A percentile compares a stretch with the other conserved stretches of the same genome.
Conservation (phyloP, 2,888 invertebrate species). For the Clistopyga incitator region DNA sequence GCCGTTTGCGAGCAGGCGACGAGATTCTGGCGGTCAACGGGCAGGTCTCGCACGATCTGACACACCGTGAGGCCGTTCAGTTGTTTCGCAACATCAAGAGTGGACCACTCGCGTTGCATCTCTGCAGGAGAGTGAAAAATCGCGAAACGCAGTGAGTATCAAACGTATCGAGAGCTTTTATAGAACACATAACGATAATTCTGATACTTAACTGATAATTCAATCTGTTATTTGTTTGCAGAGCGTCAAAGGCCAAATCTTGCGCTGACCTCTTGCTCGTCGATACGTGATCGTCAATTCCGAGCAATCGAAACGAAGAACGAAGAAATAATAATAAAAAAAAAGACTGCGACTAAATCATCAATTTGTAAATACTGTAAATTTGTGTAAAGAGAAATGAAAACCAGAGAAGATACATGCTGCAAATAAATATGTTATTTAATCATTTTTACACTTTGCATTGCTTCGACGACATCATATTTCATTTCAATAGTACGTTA, state of each 20-base stretch:
- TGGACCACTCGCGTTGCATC: conserved; percentile 91
- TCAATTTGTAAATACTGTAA: conserved; percentile 68
- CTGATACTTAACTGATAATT: not conserved
- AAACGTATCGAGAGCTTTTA: not conserved
- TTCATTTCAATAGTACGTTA: not conserved
- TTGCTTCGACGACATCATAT: conserved; percentile 40
- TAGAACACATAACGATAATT: not conserved
- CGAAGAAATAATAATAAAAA: not conserved
- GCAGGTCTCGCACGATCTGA: conserved; percentile 91
- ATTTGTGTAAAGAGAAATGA: conserved; percentile 59
- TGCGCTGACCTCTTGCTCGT: conserved; percentile 89
- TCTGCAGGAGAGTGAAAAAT: conserved; percentile 87
- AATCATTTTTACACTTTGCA: conserved; percentile 44
- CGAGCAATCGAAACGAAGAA: conserved; percentile 18
- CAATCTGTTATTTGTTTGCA: conserved; percentile 83
- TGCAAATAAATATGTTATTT: conserved; percentile 63
- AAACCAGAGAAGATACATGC: conserved; percentile 27
- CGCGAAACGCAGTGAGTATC: conserved; percentile 83
- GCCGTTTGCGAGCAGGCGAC: conserved; percentile 92
- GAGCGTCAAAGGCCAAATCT: conserved; percentile 90
- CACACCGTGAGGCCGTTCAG: conserved; percentile 92
- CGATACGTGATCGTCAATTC: conserved; percentile 84
- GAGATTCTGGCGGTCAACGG: conserved; percentile 94
- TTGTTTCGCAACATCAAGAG: conserved; percentile 92
- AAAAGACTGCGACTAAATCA: conserved; percentile 44